These are phyloP conservation scores for Apeltes quadracus DNA, from an alignment of 2,113 vertebrate species.

Conservation along the genomic window DNA sequence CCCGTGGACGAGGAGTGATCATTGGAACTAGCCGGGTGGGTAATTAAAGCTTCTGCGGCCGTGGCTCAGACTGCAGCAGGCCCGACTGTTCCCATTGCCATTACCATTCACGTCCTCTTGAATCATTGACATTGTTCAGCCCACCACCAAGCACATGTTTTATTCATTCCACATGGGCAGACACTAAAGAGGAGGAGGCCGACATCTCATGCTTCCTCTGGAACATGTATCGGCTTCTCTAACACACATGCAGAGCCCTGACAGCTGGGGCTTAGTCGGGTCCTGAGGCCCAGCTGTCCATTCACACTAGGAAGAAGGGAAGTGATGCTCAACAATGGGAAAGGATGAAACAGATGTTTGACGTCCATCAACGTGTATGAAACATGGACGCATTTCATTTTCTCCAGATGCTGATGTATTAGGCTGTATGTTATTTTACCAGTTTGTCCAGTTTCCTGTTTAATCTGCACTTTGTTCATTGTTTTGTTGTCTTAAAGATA, in stretches of 20 bases:
- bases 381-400: not conserved
- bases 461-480: not conserved
- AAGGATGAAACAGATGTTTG: not conserved
- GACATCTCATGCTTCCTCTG: conserved; percentile 19
- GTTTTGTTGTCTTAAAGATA: not conserved
- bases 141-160: conserved; percentile 50
- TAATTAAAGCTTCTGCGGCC: conserved; percentile 25
- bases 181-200: conserved; percentile 33
- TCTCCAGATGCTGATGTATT: not conserved
- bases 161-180: conserved; percentile 55
- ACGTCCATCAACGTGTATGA: not conserved
- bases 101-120: conserved; percentile 33
- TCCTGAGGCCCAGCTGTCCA: conserved; percentile 21
- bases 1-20: conserved; percentile 27
- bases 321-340: conserved; percentile 7
- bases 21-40: conserved; percentile 21
- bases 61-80: conserved; percentile 13
- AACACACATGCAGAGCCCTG: conserved; percentile 39
- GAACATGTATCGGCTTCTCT: conserved; percentile 44
- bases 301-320: conserved; percentile 32
- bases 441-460: not conserved
- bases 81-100: conserved; percentile 24
- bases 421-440: not conserved
- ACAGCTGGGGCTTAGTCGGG: conserved; percentile 53
- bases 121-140: conserved; percentile 51